phyloP scores from a whole-genome alignment of 2,113 vertebrate genomes.

The Mormyrus lacerda region DNA sequence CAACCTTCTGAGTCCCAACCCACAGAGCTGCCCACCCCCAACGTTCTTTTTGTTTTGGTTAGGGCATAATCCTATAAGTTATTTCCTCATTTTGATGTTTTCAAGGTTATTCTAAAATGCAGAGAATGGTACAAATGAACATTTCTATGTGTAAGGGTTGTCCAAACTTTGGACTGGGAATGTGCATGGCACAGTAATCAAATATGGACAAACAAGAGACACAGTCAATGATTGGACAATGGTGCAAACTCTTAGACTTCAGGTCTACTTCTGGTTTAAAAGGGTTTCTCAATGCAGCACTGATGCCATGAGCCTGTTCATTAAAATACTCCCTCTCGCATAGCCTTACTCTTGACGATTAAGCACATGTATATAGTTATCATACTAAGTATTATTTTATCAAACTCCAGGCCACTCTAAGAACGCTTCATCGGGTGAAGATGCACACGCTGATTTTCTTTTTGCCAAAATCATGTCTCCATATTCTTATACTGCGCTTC shows the following conservation, averaged over 20 bases:
- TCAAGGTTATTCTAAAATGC: no score
- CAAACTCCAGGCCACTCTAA: not conserved
- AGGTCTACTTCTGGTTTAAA: not conserved
- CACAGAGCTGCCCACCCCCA: no score
- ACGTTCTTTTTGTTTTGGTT: no score
- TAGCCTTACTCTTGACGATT: no score
- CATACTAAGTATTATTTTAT: not conserved
- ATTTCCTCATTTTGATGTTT: no score
- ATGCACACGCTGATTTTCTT: no score
- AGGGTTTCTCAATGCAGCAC: not conserved
- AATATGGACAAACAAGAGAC: not conserved
- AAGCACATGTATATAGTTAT: not conserved
- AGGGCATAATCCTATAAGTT: no score
- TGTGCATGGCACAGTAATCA: not conserved
- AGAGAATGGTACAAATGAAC: no score
- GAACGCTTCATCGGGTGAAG: not conserved
- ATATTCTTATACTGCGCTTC: not conserved
- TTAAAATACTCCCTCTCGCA: not conserved
- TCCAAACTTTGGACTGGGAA: no score
- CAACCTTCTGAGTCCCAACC: no score
- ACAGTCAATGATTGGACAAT: no score
- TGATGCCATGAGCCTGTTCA: not conserved
- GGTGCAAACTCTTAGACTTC: not conserved
- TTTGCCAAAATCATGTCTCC: not conserved
- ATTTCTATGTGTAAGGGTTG: no score